phyloP scores from a whole-genome alignment of 2,113 vertebrate genomes.

The Charadrius vociferus region DNA sequence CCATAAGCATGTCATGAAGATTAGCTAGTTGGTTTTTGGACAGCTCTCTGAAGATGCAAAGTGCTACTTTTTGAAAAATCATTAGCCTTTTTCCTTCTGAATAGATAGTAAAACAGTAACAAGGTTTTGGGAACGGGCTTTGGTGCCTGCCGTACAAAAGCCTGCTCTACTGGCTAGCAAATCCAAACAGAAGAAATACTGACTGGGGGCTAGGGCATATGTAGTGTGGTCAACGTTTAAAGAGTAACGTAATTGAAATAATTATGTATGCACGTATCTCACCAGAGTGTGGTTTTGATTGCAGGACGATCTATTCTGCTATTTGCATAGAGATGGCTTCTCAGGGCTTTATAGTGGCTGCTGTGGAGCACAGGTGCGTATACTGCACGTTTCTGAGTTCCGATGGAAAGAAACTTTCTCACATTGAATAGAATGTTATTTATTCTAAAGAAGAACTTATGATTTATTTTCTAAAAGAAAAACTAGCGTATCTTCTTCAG shows the following conservation, averaged over 20 bases:
- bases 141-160: background rate
- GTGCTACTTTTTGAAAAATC: background rate
- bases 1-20: background rate
- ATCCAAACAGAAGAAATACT: background rate
- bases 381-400: background rate
- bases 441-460: background rate
- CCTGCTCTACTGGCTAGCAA: background rate
- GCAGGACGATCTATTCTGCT: conserved; percentile 93
- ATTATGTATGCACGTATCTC: background rate
- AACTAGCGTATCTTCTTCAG: background rate
- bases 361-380: conserved; percentile 93
- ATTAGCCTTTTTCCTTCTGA: background rate
- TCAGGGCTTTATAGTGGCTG: conserved; percentile 91
- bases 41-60: background rate
- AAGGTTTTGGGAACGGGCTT: background rate
- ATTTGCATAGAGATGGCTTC: conserved; percentile 93
- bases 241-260: background rate
- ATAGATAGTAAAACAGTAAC: background rate
- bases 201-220: background rate
- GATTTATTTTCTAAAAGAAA: background rate
- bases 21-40: background rate
- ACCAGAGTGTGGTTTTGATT: conserved; percentile 35
- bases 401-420: background rate
- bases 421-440: background rate
- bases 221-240: background rate